Evolutionary conservation across 2,113 vertebrate genomes (phyloP), one percentile per base, ranked within the genome.

Genomic region (Pampusana beccarii): DNA sequence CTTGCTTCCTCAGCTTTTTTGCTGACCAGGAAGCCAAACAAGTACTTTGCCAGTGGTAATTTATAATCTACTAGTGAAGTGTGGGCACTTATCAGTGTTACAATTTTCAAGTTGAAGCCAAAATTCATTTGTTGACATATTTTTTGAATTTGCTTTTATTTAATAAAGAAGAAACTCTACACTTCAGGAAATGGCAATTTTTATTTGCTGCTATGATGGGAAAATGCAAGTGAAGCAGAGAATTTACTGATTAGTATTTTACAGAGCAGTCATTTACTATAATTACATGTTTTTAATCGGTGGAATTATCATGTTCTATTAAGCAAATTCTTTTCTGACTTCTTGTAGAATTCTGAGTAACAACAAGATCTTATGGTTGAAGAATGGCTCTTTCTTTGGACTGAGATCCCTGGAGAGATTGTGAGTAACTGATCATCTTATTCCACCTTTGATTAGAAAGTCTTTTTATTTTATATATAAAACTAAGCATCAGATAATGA

Each of bases 301-400:
- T 78, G 19, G n/a, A 94, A 92, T 95, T 79, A 67, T 44, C 78
- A 15, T 51, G 54, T 91, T 93, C 53, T 74, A 56, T 94, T 97
- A 97, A 95, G 86, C 53, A 64, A 29, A 70, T 66, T 96, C 38
- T 95, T 86, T 97, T 79, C 92, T 97, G 97, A 71, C 83, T 97
- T 94, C 90, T 77, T 97, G 95, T 97, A 99, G 98, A 97, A 98
- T 98, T 97, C 98, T 99, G 96, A 98, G 98, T 80, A 98, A 99
- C 95, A 99, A 99, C 98, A 99, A 98, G 98, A 98, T 99, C 96
- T 98, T 98, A 13, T 88, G 98, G 88, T 82, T 99, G 96, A 98
- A 98, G 97, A 98, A 99, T 50, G 97, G 97, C 86, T 98, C 98
- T 87, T 99, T 99, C 98, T 97, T 97, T 5, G 98, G 98, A 80